These are phyloP conservation scores for Tinea semifulvella DNA, from an alignment of 2,888 invertebrate species.

Conservation along the genomic window DNA sequence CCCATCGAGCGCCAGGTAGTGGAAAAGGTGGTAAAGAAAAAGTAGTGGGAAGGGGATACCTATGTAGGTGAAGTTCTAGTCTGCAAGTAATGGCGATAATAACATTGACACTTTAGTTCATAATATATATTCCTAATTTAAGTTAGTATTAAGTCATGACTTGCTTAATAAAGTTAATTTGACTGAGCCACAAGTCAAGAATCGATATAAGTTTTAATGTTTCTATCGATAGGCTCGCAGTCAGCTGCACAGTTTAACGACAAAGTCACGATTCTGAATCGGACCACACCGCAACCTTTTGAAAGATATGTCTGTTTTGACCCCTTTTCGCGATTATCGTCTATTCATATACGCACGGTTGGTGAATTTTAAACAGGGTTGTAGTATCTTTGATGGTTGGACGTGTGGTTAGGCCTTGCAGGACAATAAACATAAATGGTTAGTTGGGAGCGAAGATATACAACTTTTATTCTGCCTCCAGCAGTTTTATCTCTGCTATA, in stretches of 20 bases:
- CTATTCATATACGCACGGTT: constrained; percentile 37
- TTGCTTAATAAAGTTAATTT: background rate
- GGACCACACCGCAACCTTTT: constrained; percentile 24
- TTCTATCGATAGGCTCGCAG: constrained; percentile 3
- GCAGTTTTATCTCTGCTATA: constrained; percentile 10
- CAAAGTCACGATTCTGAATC: constrained; percentile 17
- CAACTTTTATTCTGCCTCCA: constrained; percentile 12
- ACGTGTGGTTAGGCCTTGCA: constrained; percentile 19
- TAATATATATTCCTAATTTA: constrained; percentile 11
- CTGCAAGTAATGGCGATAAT: background rate
- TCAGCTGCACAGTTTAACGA: constrained; percentile 5
- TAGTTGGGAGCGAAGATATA: constrained; percentile 12
- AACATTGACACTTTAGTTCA: too few species aligned
- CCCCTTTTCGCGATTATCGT: constrained; percentile 40
- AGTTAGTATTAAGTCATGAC: too few species aligned
- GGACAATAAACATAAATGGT: constrained; percentile 14
- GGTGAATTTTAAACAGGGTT: constrained; percentile 34
- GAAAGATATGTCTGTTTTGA: constrained; percentile 31
- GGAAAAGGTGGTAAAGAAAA: too few species aligned
- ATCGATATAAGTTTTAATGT: constrained; percentile 12
- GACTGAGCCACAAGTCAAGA: background rate
- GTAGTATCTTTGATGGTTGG: constrained; percentile 15
- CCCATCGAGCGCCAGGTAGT: too few species aligned
- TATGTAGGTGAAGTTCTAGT: background rate
- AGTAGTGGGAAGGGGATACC: too few species aligned